phyloP scores from a whole-genome alignment of 1,140 invertebrate genomes.

The Pemphigus obesinymphae region DNA sequence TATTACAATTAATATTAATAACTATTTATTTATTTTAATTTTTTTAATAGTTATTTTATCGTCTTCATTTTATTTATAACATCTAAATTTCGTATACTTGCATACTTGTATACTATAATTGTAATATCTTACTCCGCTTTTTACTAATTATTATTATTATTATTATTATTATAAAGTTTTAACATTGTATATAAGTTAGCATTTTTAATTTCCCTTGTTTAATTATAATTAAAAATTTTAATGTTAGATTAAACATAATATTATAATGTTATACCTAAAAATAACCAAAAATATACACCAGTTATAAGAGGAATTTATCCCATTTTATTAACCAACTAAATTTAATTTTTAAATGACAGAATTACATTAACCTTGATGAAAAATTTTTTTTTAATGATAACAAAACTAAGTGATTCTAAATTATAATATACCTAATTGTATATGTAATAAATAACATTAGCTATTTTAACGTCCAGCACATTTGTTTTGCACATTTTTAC shows the following conservation, averaged over 20 bases:
- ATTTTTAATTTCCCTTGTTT: not conserved
- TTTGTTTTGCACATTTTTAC: not conserved
- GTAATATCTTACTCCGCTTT: conserved; percentile 8
- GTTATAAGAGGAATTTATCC: not conserved
- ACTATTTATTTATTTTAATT: not conserved
- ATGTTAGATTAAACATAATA: not conserved
- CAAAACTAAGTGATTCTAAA: too few species aligned
- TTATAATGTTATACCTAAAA: too few species aligned
- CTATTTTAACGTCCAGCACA: not conserved
- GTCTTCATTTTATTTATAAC: not conserved
- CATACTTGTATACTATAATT: too few species aligned
- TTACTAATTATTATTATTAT: conserved; percentile 16
- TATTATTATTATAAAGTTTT: conserved; percentile 5
- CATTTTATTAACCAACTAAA: too few species aligned
- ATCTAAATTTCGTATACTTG: not conserved
- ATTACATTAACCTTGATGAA: too few species aligned
- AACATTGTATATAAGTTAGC: not conserved
- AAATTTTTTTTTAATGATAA: too few species aligned
- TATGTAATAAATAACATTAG: too few species aligned
- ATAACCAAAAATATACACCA: conserved; percentile 2
- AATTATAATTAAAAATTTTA: not conserved
- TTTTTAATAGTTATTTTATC: conserved; percentile 1
- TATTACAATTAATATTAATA: not conserved
- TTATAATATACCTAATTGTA: too few species aligned
- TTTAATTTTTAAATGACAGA: too few species aligned